Conservation (phyloP, 2,113 vertebrate genomes). For the Struthio camelus region DNA sequence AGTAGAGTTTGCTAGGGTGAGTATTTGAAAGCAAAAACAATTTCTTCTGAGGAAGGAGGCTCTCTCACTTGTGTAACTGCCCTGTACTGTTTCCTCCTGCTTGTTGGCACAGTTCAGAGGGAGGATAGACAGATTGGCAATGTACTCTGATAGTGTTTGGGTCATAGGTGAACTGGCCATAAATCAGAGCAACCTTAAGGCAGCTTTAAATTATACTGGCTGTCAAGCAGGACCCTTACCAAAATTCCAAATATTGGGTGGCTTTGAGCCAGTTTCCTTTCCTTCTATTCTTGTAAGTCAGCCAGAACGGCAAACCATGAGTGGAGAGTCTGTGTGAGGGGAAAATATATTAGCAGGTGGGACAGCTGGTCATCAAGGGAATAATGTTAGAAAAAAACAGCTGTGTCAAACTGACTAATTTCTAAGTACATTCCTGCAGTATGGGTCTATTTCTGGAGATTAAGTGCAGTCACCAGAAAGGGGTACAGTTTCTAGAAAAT, state of each 20-base stretch:
- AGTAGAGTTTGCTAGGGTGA: background rate
- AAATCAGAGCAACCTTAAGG: background rate
- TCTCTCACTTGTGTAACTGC: background rate
- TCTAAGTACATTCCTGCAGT: slow-evolving; percentile 23
- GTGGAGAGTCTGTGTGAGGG: background rate
- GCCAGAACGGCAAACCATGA: background rate
- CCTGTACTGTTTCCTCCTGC: background rate
- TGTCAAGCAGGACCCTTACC: background rate
- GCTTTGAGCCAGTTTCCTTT: background rate
- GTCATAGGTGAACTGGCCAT: background rate
- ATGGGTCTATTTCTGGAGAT: slow-evolving; percentile 2
- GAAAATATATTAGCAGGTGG: background rate
- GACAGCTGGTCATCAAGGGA: slow-evolving; percentile 43
- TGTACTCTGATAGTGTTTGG: background rate
- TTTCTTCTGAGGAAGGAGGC: background rate
- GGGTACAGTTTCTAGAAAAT: background rate
- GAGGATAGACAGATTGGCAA: background rate
- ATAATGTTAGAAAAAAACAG: slow-evolving; percentile 8
- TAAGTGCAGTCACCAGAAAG: background rate
- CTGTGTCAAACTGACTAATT: slow-evolving; percentile 10
- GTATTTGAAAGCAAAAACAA: background rate
- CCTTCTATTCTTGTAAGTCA: background rate
- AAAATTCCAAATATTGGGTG: background rate
- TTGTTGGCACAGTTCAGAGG: background rate
- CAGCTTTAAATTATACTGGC: background rate